Conservation (phyloP, 2,888 invertebrate genomes). For the Platycheirus albimanus region DNA sequence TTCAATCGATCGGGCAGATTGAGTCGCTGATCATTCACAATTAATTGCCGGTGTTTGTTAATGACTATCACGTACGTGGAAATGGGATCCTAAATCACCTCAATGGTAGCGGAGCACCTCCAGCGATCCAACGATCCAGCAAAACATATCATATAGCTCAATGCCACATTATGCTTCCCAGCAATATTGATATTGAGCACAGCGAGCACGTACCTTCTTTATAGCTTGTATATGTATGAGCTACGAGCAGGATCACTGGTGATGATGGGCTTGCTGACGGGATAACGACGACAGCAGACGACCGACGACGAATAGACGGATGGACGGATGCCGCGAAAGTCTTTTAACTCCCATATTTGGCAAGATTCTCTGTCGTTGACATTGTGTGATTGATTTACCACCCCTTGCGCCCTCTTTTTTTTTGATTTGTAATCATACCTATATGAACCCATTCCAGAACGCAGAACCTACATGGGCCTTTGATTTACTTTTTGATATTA, state of each 20-base stretch:
- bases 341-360: slow-evolving; percentile 65
- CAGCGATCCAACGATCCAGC: background rate
- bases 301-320: too few relatives aligned
- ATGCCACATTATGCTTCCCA: slow-evolving; percentile 32
- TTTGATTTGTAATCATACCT: too few relatives aligned
- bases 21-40: slow-evolving; percentile 71
- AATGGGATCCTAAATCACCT: slow-evolving; percentile 74
- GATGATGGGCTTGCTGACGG: background rate
- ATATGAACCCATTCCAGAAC: background rate
- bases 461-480: background rate
- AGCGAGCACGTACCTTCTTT: slow-evolving; percentile 54
- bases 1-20: slow-evolving; percentile 63
- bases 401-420: slow-evolving; percentile 61
- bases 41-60: slow-evolving; percentile 63
- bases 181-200: slow-evolving; percentile 50
- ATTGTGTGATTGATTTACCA: slow-evolving; percentile 72
- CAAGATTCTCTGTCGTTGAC: slow-evolving; percentile 67
- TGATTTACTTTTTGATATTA: slow-evolving; percentile 47
- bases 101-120: slow-evolving; percentile 68
- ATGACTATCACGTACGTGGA: slow-evolving; percentile 70
- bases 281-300: background rate
- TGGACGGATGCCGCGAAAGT: slow-evolving; percentile 64
- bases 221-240: slow-evolving; percentile 43
- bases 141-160: background rate
- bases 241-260: slow-evolving; percentile 52